Percentiles rank a stretch among this genome's conserved stretches.
Evolutionary conservation across 2,113 vertebrate genomes (phyloP).

Genomic region (Hipposideros armiger): DNA sequence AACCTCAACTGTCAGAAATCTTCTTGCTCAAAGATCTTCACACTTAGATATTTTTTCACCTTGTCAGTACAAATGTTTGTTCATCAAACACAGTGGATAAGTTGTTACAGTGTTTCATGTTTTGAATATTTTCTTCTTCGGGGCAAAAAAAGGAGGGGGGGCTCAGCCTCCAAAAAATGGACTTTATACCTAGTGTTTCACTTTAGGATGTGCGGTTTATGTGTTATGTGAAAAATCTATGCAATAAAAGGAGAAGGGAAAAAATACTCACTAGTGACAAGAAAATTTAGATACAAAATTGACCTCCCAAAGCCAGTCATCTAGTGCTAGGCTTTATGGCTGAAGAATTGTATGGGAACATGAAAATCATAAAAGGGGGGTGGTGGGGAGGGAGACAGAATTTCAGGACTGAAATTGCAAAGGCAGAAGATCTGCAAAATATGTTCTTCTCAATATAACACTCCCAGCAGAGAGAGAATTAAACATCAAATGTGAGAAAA

Average conservation of each 20-base stretch:
- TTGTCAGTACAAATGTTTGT: slow-evolving; percentile 77
- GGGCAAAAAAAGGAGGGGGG: not conserved
- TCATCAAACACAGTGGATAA: slow-evolving; percentile 55
- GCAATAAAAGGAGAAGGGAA: slow-evolving; percentile 45
- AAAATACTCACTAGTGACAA: slow-evolving; percentile 10
- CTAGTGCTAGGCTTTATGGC: not conserved
- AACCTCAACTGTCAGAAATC: slow-evolving; percentile 65
- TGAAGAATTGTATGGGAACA: not conserved
- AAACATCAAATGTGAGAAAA: slow-evolving; percentile 73
- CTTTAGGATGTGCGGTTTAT: not conserved
- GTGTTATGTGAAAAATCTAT: slow-evolving; percentile 67
- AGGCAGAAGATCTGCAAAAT: slow-evolving; percentile 45
- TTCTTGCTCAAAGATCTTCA: slow-evolving; percentile 74
- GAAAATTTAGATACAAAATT: slow-evolving; percentile 45
- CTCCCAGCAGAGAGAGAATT: slow-evolving; percentile 71
- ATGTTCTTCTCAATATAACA: slow-evolving; percentile 66
- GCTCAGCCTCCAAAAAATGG: slow-evolving; percentile 54
- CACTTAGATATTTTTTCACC: slow-evolving; percentile 57
- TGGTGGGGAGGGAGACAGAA: not conserved
- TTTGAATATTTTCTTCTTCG: slow-evolving; percentile 32
- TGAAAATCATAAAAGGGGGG: not conserved
- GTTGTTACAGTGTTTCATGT: slow-evolving; percentile 42
- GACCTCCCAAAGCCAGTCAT: slow-evolving; percentile 25
- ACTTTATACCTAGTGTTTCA: not conserved
- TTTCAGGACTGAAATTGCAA: slow-evolving; percentile 42